These are phyloP conservation scores for Hedya salicella DNA, from an alignment of 2,888 invertebrate species.

Conservation along the genomic window DNA sequence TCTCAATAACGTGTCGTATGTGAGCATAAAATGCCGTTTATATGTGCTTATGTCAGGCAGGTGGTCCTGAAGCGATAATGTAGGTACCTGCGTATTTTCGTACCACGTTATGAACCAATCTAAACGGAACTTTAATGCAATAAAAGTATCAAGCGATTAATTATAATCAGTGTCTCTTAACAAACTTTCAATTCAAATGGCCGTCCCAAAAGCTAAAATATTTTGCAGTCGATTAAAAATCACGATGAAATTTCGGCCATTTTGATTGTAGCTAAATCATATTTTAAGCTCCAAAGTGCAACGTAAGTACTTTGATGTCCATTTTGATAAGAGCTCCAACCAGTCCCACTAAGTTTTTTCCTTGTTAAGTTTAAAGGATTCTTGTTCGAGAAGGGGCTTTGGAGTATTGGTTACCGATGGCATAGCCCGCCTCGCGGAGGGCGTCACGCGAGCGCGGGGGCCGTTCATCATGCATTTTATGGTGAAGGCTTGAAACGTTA, in stretches of 20 bases:
- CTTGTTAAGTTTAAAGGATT: slow-evolving; percentile 49
- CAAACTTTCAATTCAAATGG: slow-evolving; percentile 23
- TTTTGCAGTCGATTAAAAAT: slow-evolving; percentile 10
- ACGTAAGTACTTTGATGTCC: slow-evolving; percentile 71
- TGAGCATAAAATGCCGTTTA: slow-evolving; percentile 70
- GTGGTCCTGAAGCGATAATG: slow-evolving; percentile 69
- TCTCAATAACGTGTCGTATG: slow-evolving; percentile 59
- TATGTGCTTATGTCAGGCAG: slow-evolving; percentile 73
- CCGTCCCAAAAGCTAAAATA: not conserved
- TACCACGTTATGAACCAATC: slow-evolving; percentile 69
- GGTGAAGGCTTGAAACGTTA: slow-evolving; percentile 71
- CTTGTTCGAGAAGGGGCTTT: slow-evolving; percentile 61
- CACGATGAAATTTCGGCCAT: slow-evolving; percentile 60
- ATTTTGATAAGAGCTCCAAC: slow-evolving; percentile 59
- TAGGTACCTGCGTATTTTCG: slow-evolving; percentile 59
- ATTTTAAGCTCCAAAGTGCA: slow-evolving; percentile 60
- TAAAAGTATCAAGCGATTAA: slow-evolving; percentile 43
- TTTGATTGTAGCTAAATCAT: slow-evolving; percentile 54
- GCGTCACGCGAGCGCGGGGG: slow-evolving; percentile 80
- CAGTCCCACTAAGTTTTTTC: slow-evolving; percentile 53
- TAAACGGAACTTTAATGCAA: slow-evolving; percentile 64
- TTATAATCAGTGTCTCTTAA: slow-evolving; percentile 19
- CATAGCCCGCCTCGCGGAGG: slow-evolving; percentile 70
- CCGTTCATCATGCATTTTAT: slow-evolving; percentile 83
- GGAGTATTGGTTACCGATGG: slow-evolving; percentile 58